Evolutionary conservation across 92 coral and sea anemone genomes (phyloP), one percentile per base, ranked within the genome.

Genomic region (Porites rus): DNA sequence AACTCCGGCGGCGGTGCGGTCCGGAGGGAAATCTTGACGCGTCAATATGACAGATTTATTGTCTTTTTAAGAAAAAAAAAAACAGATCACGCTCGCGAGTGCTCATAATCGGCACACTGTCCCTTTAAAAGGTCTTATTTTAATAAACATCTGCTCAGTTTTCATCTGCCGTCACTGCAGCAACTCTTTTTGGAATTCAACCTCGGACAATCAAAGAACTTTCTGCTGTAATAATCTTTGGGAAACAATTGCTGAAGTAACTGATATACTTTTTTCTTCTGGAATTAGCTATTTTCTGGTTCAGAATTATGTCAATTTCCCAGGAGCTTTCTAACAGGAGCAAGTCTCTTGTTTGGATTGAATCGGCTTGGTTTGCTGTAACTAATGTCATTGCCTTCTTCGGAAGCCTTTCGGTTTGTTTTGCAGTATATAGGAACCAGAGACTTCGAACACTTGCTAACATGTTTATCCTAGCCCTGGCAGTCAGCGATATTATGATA

Each of bases 401-500:
- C 12, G 92, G 95, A 2, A 92, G 89, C 72, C 52, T 78, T 12
- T 77, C 85, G 43, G 92, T 92, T 10, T 89, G 84, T 31, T 75
- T 28, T 46, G 88, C 90, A 21, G 86, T 88, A 24, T 84, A 63
- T 70, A 80, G 92, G 75, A 88, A 92, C 50, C 90, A 53, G 51
- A 84, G 84, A 20, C 86, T 92, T 56, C 90, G 90, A 50, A 88
- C 90, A 28, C 89, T 88, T 21, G 69, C 94, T 1, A 92, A 88
- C 50, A 89, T 83, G 80, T 89, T 88, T 56, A 84, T 88, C 25
- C 67, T 92, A 8, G 91, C 90, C 11, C 82, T 92, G 61, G 95
- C 92, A 38, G 86, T 85, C 60, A 88, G 92, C 51, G 95, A 92
- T 22, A 89, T 88, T 21, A 69, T 85, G 25, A 92, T 85, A 90